Evolutionary conservation across 2,888 invertebrate species (phyloP).

Genomic region (Smittia aterrima): DNA sequence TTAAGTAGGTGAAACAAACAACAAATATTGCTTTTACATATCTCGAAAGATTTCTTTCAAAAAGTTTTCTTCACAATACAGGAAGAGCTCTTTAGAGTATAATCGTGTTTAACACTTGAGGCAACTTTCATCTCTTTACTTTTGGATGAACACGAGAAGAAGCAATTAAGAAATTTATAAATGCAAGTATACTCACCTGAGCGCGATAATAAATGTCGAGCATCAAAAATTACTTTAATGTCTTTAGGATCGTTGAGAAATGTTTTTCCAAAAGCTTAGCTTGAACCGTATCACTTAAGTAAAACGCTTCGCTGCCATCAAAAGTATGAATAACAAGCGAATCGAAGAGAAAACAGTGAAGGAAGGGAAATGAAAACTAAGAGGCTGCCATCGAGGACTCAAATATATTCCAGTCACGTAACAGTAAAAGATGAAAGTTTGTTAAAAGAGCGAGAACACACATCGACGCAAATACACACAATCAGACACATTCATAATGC

Average conservation of each 20-base stretch:
- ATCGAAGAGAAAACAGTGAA: not conserved
- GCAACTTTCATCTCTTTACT: not conserved
- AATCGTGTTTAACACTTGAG: not conserved
- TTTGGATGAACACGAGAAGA: not conserved
- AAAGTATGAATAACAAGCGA: too few species aligned
- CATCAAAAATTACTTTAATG: too few species aligned
- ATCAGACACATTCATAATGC: slow-evolving; percentile 28
- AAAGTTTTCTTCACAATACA: not conserved
- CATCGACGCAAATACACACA: slow-evolving; percentile 31
- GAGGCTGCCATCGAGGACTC: slow-evolving; percentile 16
- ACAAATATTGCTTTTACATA: not conserved
- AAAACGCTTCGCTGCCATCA: too few species aligned
- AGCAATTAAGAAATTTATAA: not conserved
- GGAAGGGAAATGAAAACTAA: slow-evolving; percentile 23
- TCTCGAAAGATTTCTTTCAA: not conserved
- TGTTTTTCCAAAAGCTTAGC: too few species aligned
- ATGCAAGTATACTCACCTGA: not conserved
- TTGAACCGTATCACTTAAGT: too few species aligned
- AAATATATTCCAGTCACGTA: slow-evolving; percentile 40
- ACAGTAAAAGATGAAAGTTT: slow-evolving; percentile 40
- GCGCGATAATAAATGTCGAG: not conserved
- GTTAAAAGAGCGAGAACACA: slow-evolving; percentile 19
- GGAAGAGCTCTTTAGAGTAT: not conserved
- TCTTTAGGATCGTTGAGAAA: too few species aligned
- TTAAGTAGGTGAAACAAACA: not conserved